phyloP scores from a whole-genome alignment of 2,888 invertebrate genomes.

The Dione vanillae region DNA sequence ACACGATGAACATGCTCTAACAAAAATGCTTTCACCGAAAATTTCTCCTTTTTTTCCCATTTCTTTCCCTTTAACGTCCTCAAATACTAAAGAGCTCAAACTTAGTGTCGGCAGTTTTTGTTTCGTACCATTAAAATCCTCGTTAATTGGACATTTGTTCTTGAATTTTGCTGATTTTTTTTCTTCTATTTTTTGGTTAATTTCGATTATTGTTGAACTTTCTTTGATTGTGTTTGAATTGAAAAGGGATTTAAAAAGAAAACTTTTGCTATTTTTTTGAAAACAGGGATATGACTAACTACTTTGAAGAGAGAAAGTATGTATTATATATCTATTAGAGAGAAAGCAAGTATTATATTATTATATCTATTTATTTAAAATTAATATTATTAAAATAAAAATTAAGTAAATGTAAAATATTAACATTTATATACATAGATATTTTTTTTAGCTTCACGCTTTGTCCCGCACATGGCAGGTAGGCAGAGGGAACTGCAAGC shows the following conservation, averaged over 20 bases:
- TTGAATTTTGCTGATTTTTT: slow-evolving; percentile 61
- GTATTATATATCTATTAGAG: too few species aligned
- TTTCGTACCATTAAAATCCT: slow-evolving; percentile 44
- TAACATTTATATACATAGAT: too few species aligned
- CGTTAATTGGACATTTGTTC: slow-evolving; percentile 74
- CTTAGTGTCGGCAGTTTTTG: slow-evolving; percentile 42
- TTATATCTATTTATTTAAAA: too few species aligned
- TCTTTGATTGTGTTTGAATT: slow-evolving; percentile 11
- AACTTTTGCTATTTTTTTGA: background rate
- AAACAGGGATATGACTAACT: background rate
- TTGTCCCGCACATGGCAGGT: too few species aligned
- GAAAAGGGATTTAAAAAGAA: background rate
- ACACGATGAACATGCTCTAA: slow-evolving; percentile 19
- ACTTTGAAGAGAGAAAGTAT: background rate
- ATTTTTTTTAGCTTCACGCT: too few species aligned
- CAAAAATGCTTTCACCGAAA: slow-evolving; percentile 15
- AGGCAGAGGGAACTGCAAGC: too few species aligned
- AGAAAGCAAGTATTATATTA: too few species aligned
- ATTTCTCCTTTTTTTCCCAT: slow-evolving; percentile 4
- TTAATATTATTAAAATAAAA: too few species aligned
- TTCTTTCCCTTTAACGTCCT: slow-evolving; percentile 20
- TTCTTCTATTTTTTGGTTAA: slow-evolving; percentile 5
- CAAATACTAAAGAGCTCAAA: slow-evolving; percentile 43
- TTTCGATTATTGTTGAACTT: slow-evolving; percentile 12
- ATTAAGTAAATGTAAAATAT: too few species aligned